These are phyloP conservation scores for Lasioglossum zephyrum DNA, from an alignment of 2,888 invertebrate genomes.

Conservation along the genomic window DNA sequence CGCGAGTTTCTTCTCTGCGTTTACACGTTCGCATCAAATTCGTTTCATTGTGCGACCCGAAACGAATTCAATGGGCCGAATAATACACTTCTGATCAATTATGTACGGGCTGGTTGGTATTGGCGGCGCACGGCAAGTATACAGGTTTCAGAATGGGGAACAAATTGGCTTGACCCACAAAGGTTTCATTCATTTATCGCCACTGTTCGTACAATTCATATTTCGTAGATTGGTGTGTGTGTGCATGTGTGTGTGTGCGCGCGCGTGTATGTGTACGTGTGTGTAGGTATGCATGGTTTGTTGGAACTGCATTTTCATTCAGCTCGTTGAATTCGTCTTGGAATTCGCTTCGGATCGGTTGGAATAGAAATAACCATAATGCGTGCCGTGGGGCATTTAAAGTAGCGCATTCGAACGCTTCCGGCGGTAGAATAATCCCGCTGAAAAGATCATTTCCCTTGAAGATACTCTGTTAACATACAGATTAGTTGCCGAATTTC, in stretches of 20 bases:
- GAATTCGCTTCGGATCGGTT: slow-evolving; percentile 8
- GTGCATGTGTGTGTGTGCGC: not conserved
- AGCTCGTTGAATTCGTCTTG: slow-evolving; percentile 10
- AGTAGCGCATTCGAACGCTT: not conserved
- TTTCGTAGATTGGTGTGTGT: not conserved
- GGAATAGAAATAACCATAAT: slow-evolving; percentile 8
- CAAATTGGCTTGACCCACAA: slow-evolving; percentile 16
- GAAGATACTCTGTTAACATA: not conserved
- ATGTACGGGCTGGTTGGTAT: slow-evolving; percentile 5
- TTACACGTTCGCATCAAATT: not conserved
- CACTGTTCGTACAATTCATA: not conserved
- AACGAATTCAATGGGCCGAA: slow-evolving; percentile 12
- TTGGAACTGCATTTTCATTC: slow-evolving; percentile 8
- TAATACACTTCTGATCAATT: slow-evolving; percentile 18
- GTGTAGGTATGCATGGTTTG: not conserved
- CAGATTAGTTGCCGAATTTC: not conserved
- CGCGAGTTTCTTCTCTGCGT: not conserved
- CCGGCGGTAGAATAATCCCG: not conserved
- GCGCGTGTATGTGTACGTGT: not conserved
- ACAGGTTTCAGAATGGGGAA: not conserved
- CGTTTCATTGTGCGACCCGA: slow-evolving; percentile 2
- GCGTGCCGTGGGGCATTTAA: not conserved
- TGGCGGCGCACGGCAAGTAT: not conserved
- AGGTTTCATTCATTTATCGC: slow-evolving; percentile 37
- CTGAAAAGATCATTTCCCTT: slow-evolving; percentile 1